Base-by-base conservation (phyloP, 2,113 vertebrate genomes). In the Rhagologus leucostigma region DNA sequence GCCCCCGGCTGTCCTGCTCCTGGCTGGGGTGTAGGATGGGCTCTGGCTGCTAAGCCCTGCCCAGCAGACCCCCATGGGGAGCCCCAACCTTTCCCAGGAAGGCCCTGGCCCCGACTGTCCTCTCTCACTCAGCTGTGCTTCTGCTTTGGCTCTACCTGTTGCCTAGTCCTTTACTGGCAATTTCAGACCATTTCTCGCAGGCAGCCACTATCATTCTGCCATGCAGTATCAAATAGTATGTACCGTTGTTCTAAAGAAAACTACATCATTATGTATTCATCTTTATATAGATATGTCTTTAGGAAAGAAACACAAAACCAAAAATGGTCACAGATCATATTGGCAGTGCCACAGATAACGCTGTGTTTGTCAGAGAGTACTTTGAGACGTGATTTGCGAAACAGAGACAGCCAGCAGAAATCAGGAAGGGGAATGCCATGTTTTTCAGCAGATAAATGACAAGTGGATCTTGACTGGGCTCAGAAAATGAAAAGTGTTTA, bases 401-500 rank as follows among this genome's bases (percentile, higher is more conserved):
- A 71, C 49, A 78, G 52, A 67, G 47, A 26, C 20, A 78, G 60
- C 4, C n/a, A 93, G 14, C 7, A 89, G 69, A 64, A 89, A 27
- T 73, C 52, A 63, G 52, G 53, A 85, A 87, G 60, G 22, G 21
- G 35, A 94, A 52, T 69, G 39, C 32, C 35, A 5, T 69, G 37
- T 90, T 95, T 84, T 89, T 84, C 44, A 64, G 53, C 39, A 84
- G 70, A 65, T 69, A 79, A 87, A 90, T 63, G 89, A 62, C 5
- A 13, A 84, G 73, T 39, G 49, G 83, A 56, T 32, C 37, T 84
- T 41, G 26, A 59, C 7, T 2, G 8, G 24, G 14, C 29, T 95
- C n/a, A 87, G 93, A 69, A 94, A 92, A 63, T 2, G 22, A n/a
- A 37, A 94, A 91, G 71, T 79, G 63, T 87, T 96, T 87, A 87